phyloP scores from a whole-genome alignment of 2,113 vertebrate genomes.

The Brachyhypopomus occidentalis region DNA sequence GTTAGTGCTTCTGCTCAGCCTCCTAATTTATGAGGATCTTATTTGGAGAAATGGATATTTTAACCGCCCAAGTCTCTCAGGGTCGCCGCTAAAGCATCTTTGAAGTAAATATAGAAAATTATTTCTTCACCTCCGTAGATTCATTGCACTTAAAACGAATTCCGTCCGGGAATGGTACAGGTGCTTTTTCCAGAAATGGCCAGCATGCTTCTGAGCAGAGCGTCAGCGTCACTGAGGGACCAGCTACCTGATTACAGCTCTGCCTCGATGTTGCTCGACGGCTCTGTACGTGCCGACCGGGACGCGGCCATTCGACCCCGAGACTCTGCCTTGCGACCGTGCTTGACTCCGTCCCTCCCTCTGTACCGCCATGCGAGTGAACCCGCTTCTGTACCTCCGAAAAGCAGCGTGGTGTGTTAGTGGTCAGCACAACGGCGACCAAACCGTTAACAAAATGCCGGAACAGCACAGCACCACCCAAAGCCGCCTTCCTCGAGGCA shows the following conservation, averaged over 20 bases:
- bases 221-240: too few species aligned
- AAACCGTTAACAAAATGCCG: neutral
- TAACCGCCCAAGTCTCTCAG: slow-evolving; percentile 32
- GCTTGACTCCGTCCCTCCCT: too few species aligned
- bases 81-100: slow-evolving; percentile 47
- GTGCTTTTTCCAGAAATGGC: slow-evolving; percentile 58
- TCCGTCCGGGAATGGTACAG: slow-evolving; percentile 56
- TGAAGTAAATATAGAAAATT: slow-evolving; percentile 51
- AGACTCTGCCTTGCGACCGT: too few species aligned
- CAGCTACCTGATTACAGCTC: too few species aligned
- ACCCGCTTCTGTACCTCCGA: too few species aligned
- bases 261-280: too few species aligned
- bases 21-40: slow-evolving; percentile 48
- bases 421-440: neutral
- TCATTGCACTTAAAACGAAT: slow-evolving; percentile 56
- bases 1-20: slow-evolving; percentile 12
- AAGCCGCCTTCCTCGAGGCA: slow-evolving; percentile 17
- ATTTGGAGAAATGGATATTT: slow-evolving; percentile 42
- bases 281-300: too few species aligned
- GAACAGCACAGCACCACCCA: neutral
- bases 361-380: too few species aligned
- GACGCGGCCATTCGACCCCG: too few species aligned
- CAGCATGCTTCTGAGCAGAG: slow-evolving; percentile 10
- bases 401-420: too few species aligned
- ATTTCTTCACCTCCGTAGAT: slow-evolving; percentile 53